Base-by-base conservation (phyloP, 2,113 vertebrate species). In the Nibea coibor region DNA sequence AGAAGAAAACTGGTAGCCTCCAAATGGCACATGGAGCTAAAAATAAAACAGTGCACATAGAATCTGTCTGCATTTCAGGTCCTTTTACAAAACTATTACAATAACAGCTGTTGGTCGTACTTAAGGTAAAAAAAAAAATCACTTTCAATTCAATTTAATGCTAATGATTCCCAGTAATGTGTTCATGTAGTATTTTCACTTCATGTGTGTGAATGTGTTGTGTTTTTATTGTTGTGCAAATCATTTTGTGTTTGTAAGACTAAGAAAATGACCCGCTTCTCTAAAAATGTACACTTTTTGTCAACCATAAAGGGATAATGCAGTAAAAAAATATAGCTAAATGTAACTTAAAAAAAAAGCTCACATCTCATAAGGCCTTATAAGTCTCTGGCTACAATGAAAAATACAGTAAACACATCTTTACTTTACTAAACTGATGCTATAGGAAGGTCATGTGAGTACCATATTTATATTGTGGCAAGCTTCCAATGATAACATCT, bases 41-140 rank as follows among this genome's bases (percentile, higher is more conserved):
- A 80, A 61, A 68, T 66, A 75, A 89, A 91, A 90, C 82, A 87
- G 91, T 92, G 90, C 82, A 84, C 56, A 45, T 74, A 72, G 65
- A 88, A 68, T 72, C 31, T 50, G 28, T 81, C 58, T 75, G 59
- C 39, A 70, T 84, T 82, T 77, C 65, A 69, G 54, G 39, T 67
- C 31, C n/a, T 57, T 47, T 67, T 43, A 80, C 5, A 70, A 73
- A 78, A 57, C 11, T 22, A 20, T 51, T 62, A 53, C 16, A 71
- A 20, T 16, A 65, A 61, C 42, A 56, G 31, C 12, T 83, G 16
- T 28, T 70, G 80, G 24, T 62, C 20, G 11, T 67, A 74, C 61
- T 84, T 47, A 54, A n/a, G 54, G 19, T 8, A 28, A 64, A 11
- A 35, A 48, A 63, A 59, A 47, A n/a, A 72, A 56, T 68, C 11